Conservation (phyloP, 2,113 vertebrate species). For the Larimichthys polyactis region DNA sequence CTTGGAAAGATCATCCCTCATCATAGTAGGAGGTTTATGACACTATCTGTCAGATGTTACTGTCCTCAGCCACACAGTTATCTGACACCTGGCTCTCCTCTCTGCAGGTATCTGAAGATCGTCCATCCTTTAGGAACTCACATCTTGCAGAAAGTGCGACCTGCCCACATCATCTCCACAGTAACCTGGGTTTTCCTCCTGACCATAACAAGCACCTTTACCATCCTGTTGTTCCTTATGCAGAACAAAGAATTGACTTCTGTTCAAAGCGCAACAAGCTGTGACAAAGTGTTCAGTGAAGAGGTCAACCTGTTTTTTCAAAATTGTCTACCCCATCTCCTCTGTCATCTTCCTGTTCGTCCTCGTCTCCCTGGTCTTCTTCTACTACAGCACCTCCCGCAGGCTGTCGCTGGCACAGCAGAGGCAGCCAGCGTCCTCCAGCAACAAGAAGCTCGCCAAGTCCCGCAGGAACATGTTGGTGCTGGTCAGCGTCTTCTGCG, state of each 20-base stretch:
- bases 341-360: conserved; percentile 69
- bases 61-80: too few relatives aligned
- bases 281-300: conserved; percentile 42
- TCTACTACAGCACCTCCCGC: conserved; percentile 66
- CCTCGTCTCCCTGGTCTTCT: conserved; percentile 67
- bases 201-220: conserved; percentile 44
- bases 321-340: background rate
- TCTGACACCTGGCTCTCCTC: background rate
- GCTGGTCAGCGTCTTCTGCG: too few relatives aligned
- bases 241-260: background rate
- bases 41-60: too few relatives aligned
- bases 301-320: background rate
- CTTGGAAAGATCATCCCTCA: too few relatives aligned
- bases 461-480: too few relatives aligned
- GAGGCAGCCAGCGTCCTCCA: background rate
- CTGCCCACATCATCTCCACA: conserved; percentile 27
- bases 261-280: background rate
- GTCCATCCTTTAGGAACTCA: conserved; percentile 67
- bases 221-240: conserved; percentile 53
- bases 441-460: background rate
- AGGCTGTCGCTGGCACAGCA: conserved; percentile 52
- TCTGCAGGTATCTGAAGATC: conserved; percentile 82
- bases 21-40: too few relatives aligned
- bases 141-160: conserved; percentile 57
- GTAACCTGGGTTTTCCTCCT: conserved; percentile 74